Percentiles rank a stretch among this genome's conserved stretches.
phyloP scores from a whole-genome alignment of 2,797 vertebrate species.

The Clarias fuscus region DNA sequence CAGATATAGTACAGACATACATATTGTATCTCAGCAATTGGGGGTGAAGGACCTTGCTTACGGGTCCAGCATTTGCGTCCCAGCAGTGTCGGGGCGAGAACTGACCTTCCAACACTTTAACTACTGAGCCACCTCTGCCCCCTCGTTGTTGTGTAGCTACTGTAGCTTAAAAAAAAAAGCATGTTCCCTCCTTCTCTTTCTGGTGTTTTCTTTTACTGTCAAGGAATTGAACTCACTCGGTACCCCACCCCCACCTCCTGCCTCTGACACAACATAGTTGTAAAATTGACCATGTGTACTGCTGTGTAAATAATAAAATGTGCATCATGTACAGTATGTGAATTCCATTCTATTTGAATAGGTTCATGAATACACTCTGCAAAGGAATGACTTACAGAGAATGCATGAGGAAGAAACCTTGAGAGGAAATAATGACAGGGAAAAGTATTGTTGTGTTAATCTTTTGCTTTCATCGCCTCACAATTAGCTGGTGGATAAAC shows the following conservation, averaged over 20 bases:
- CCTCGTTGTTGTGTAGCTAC: too few species aligned
- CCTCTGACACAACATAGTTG: background rate
- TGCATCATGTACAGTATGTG: background rate
- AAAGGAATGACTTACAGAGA: background rate
- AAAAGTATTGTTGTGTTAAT: background rate
- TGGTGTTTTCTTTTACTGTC: too few species aligned
- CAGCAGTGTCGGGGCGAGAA: too few species aligned
- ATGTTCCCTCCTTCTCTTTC: too few species aligned
- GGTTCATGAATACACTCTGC: background rate
- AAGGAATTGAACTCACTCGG: too few species aligned
- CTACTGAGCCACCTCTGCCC: too few species aligned
- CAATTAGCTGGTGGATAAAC: background rate
- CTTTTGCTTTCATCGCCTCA: background rate
- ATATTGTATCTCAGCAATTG: too few species aligned
- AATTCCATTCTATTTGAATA: background rate
- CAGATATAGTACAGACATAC: too few species aligned
- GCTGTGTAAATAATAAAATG: background rate
- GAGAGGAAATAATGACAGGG: background rate
- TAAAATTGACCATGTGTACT: background rate
- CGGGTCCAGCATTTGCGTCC: too few species aligned
- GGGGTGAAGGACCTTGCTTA: too few species aligned
- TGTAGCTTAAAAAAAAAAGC: too few species aligned
- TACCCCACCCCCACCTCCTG: background rate
- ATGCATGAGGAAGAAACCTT: background rate
- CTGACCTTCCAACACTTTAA: too few species aligned